Evolutionary conservation across 2,113 vertebrate species (phyloP).

Genomic region (Pseudorasbora parva): DNA sequence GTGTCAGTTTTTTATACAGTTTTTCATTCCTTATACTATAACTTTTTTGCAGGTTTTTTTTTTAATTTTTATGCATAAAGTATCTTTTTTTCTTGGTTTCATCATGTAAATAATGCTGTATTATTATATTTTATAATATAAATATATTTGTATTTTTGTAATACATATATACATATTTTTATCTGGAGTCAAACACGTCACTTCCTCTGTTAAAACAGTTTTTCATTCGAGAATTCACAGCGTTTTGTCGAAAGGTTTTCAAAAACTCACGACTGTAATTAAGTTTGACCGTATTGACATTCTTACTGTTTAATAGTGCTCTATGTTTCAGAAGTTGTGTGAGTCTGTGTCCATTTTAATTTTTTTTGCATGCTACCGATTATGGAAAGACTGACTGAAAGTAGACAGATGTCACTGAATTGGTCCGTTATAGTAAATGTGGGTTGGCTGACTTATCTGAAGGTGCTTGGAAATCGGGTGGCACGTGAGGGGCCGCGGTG

Average conservation of each 20-base stretch:
- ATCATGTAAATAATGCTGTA: not conserved
- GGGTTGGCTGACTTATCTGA: conserved; percentile 52
- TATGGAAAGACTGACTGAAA: conserved; percentile 19
- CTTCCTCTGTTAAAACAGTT: not conserved
- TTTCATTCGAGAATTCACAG: not conserved
- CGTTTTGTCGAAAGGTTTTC: not conserved
- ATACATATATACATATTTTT: not conserved
- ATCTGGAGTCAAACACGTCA: not conserved
- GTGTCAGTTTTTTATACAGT: not conserved
- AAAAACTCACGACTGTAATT: not conserved
- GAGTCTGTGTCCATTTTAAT: not conserved
- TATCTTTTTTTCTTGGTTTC: not conserved
- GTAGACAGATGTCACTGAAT: conserved; percentile 41
- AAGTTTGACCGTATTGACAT: not conserved
- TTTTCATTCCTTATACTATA: not conserved
- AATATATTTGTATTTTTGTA: not conserved
- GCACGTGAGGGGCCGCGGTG: not conserved
- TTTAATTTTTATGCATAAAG: not conserved
- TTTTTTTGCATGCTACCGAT: not conserved
- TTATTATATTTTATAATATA: not conserved
- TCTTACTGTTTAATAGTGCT: conserved; percentile 18
- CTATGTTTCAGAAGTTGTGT: conserved; percentile 37
- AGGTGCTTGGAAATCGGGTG: conserved; percentile 42
- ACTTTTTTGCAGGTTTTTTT: not conserved
- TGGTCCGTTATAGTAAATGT: conserved; percentile 30